Evolutionary conservation across 1,140 invertebrate genomes (phyloP), one percentile per base, ranked within the genome.

Genomic region (Drosophila sulfurigaster): DNA sequence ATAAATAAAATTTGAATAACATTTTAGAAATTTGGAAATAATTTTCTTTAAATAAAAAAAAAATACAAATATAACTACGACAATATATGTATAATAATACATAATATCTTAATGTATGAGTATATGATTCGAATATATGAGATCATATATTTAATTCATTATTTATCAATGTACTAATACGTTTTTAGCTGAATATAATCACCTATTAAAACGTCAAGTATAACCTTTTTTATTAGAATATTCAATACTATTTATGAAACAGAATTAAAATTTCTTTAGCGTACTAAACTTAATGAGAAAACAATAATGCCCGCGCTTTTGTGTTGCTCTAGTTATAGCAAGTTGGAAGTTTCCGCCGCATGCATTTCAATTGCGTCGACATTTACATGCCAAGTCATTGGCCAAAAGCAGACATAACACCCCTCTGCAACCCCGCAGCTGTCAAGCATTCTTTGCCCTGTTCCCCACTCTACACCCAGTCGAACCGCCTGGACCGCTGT

Each of bases 381-480:
- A 87, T 87, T 87, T 87, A 88, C 83, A 89, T 88, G 83, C 54
- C 85, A 83, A 89, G 80, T 80, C 83, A 88, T 80, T 88, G 76
- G 74, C 65, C 78, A 78, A 71, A 62, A 68, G 45, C 52, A 20
- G n/a, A 38, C 35, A 38, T 38, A 38, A 38, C 35, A 7, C 35
- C 35, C 35, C 35, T 4, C 20, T 25, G 32, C 28, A 41, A 38
- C 30, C 46, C 64, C 48, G 49, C 8, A 43, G 16, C 15, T 15
- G 11, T 20, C 46, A 28, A 16, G 32, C 49, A 45, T 43, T 49
- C 51, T 3, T 25, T 25, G 20, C 20, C 20, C 20, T 25, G 3
- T 0, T 25, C 20, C 52, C 56, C 49, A 43, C 15, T n/a, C 20
- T 25, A 4, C 56, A 10, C 38, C 16, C 5, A 13, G 1, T 5